A percentile compares a stretch with the other conserved stretches of the same genome.
phyloP scores from a whole-genome alignment of 2,797 vertebrate species.

The Scomberomorus guttatus region DNA sequence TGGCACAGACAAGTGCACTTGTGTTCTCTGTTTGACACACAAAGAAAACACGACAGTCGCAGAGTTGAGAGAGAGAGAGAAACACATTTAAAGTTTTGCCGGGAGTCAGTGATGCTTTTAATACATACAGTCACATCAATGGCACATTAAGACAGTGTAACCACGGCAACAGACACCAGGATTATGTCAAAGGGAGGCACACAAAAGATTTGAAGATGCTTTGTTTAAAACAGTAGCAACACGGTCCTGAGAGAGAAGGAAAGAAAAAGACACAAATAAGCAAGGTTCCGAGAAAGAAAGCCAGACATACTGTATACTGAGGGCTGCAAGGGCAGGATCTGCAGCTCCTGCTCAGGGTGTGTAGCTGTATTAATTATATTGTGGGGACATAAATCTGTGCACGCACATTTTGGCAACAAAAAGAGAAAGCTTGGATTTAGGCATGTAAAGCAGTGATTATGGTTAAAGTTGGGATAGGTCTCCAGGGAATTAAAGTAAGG shows the following conservation, averaged over 20 bases:
- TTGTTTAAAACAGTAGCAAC: slow-evolving; percentile 57
- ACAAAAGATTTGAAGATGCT: slow-evolving; percentile 67
- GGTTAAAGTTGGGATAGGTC: background rate
- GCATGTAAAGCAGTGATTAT: too few relatives aligned
- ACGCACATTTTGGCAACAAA: background rate
- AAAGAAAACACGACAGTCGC: slow-evolving; percentile 38
- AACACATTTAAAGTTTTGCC: slow-evolving; percentile 58
- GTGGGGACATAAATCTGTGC: background rate
- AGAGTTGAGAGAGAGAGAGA: background rate
- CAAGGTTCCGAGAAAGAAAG: slow-evolving; percentile 15
- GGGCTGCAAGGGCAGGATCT: slow-evolving; percentile 25
- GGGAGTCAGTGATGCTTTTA: slow-evolving; percentile 69
- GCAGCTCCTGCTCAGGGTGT: slow-evolving; percentile 16
- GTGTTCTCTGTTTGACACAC: slow-evolving; percentile 37
- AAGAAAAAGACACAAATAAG: slow-evolving; percentile 8
- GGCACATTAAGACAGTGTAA: slow-evolving; percentile 79
- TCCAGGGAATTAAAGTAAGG: background rate
- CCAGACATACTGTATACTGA: background rate
- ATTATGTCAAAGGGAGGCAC: slow-evolving; percentile 68
- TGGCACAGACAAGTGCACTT: slow-evolving; percentile 44
- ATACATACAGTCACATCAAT: slow-evolving; percentile 75
- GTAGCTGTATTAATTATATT: background rate
- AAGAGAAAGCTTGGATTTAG: background rate
- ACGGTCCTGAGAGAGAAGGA: slow-evolving; percentile 31
- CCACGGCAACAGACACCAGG: slow-evolving; percentile 80